These are phyloP conservation scores for Phanerotoma sp. DNA, from an alignment of 2,888 invertebrate species.

Conservation along the genomic window DNA sequence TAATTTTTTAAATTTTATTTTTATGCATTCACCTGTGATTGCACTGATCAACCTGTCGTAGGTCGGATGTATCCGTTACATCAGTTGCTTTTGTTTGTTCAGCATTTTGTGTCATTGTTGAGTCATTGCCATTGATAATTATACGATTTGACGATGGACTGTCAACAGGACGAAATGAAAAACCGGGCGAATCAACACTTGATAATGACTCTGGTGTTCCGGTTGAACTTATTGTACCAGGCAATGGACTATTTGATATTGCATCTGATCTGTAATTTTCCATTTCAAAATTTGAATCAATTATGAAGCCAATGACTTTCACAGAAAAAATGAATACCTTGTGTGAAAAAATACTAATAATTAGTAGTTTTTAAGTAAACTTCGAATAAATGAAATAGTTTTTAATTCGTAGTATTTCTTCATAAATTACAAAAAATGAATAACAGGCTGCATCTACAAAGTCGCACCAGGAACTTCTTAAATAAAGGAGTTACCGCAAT, in stretches of 20 bases:
- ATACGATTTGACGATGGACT: conserved; percentile 60
- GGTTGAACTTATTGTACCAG: conserved; percentile 62
- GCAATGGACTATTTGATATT: conserved; percentile 57
- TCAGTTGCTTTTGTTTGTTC: conserved; percentile 41
- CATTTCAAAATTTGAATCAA: too few species aligned
- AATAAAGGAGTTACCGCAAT: too few species aligned
- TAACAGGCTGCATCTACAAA: too few species aligned
- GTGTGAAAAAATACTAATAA: too few species aligned
- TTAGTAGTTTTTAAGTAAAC: too few species aligned
- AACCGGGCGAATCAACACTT: conserved; percentile 64
- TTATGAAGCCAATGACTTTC: too few species aligned
- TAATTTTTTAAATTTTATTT: conserved; percentile 24
- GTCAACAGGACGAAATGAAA: conserved; percentile 61
- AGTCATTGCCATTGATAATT: conserved; percentile 53
- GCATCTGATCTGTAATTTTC: conserved; percentile 46
- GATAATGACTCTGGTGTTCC: conserved; percentile 66
- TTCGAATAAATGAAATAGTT: too few species aligned
- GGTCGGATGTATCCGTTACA: conserved; percentile 39
- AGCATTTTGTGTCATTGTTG: conserved; percentile 52
- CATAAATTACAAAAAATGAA: too few species aligned
- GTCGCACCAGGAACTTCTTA: too few species aligned
- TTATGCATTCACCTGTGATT: conserved; percentile 46
- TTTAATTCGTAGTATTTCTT: too few species aligned
- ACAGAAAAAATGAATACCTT: too few species aligned
- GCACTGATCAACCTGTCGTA: conserved; percentile 37